Conservation (phyloP, 2,113 vertebrate genomes). For the Plestiodon gilberti region DNA sequence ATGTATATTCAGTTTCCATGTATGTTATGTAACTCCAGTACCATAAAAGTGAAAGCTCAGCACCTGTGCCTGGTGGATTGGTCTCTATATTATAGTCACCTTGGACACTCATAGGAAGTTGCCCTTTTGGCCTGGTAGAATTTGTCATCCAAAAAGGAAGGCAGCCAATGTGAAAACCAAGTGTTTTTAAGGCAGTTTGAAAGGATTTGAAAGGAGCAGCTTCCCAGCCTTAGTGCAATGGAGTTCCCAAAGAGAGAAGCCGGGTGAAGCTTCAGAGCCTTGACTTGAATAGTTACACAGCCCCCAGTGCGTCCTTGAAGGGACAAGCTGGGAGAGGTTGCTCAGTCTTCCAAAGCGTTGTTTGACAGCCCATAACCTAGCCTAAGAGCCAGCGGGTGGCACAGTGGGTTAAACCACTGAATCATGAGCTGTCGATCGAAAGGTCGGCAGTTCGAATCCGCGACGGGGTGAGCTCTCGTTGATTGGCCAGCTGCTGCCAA, state of each 20-base stretch:
- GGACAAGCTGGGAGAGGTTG: background rate
- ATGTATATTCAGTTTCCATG: too few relatives aligned
- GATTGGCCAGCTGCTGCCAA: too few relatives aligned
- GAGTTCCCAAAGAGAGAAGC: background rate
- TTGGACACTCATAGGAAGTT: background rate
- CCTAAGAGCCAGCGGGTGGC: too few relatives aligned
- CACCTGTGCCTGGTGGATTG: too few relatives aligned
- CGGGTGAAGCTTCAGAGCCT: background rate
- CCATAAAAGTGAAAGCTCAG: too few relatives aligned
- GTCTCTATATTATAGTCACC: too few relatives aligned
- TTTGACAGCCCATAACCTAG: too few relatives aligned
- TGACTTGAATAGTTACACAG: background rate
- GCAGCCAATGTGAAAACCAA: background rate
- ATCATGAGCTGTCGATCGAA: too few relatives aligned
- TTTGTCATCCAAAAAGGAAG: constrained; percentile 1
- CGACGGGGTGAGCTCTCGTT: too few relatives aligned
- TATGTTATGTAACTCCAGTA: too few relatives aligned
- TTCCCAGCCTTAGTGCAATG: background rate
- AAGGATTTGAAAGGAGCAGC: background rate
- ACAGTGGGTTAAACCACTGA: too few relatives aligned
- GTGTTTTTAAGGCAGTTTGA: background rate
- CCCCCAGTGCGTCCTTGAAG: background rate
- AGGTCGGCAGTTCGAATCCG: too few relatives aligned
- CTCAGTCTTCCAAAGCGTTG: background rate
- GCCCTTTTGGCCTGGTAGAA: background rate